These are phyloP conservation scores for Sylvilagus bachmani DNA, from an alignment of 2,113 vertebrate genomes.

Conservation along the genomic window DNA sequence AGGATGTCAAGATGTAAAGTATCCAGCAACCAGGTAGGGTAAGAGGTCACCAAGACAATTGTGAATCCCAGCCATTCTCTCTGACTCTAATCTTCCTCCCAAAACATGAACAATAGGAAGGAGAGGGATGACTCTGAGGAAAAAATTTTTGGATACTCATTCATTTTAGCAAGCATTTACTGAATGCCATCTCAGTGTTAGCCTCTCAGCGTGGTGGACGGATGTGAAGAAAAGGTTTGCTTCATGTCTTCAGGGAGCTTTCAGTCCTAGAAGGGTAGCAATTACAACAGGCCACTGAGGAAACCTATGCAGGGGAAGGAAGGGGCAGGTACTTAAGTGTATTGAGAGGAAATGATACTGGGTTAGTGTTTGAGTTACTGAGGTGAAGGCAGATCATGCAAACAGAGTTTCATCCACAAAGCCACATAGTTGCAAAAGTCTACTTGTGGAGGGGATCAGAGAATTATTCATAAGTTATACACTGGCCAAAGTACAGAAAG, in stretches of 20 bases:
- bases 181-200: background rate
- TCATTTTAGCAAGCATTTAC: background rate
- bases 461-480: background rate
- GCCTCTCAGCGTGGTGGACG: background rate
- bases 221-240: background rate
- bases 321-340: background rate
- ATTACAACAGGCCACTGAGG: background rate
- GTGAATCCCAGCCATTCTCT: background rate
- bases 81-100: background rate
- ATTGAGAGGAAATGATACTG: background rate
- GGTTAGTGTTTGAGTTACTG: background rate
- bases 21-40: background rate
- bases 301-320: background rate
- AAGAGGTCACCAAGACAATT: background rate
- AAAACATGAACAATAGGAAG: background rate
- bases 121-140: background rate
- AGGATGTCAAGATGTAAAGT: background rate
- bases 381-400: background rate
- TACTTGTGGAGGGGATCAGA: background rate
- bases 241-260: background rate
- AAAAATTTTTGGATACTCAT: background rate
- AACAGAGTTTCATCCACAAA: background rate
- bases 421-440: background rate
- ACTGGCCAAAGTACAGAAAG: background rate
- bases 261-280: background rate